Conservation (phyloP, 1,140 invertebrate species). For the Arctopsyche grandis region DNA sequence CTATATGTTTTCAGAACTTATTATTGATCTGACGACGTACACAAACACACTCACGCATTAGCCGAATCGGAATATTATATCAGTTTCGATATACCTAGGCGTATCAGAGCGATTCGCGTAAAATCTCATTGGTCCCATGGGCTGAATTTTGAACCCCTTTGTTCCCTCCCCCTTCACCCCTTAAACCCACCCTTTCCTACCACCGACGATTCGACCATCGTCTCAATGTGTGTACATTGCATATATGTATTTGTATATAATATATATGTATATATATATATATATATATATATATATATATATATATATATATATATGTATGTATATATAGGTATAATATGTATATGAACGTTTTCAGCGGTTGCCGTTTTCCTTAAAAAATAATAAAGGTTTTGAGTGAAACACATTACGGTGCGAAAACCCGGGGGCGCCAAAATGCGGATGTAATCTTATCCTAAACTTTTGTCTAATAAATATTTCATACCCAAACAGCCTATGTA, state of each 20-base stretch:
- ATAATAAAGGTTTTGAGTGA: constrained; percentile 26
- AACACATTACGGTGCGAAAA: constrained; percentile 22
- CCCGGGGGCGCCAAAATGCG: not conserved
- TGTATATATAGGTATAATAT: too few relatives aligned
- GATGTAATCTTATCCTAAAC: constrained; percentile 3
- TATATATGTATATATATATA: too few relatives aligned
- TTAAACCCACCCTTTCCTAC: not conserved
- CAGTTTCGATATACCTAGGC: not conserved
- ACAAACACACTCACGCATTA: not conserved
- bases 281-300: too few relatives aligned
- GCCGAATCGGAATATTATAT: constrained; percentile 20
- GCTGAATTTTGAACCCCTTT: constrained; percentile 5
- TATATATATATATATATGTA: too few relatives aligned
- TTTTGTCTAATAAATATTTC: constrained; percentile 13
- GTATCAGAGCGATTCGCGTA: not conserved
- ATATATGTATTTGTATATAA: not conserved
- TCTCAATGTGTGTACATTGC: not conserved
- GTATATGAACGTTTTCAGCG: not conserved
- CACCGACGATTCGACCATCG: not conserved
- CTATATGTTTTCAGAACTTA: not conserved
- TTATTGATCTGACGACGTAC: not conserved
- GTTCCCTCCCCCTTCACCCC: not conserved
- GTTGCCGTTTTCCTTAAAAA: constrained; percentile 4
- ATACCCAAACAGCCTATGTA: not conserved
- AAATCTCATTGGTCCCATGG: constrained; percentile 21